Conservation (phyloP, 2,797 vertebrate species). For the Nannoperca obscura region DNA sequence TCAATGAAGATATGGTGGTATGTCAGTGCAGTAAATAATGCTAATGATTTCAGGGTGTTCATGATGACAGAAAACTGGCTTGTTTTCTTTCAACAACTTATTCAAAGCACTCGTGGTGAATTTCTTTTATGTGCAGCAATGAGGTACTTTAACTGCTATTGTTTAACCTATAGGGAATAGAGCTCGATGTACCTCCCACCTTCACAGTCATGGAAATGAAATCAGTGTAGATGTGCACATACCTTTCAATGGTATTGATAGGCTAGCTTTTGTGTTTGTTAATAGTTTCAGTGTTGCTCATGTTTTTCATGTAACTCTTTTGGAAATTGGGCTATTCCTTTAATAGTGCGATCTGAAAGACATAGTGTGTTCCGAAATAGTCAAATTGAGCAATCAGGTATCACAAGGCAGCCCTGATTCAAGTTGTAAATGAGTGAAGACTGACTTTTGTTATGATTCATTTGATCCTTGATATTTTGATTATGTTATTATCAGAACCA, state of each 20-base stretch:
- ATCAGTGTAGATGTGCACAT: slow-evolving; percentile 47
- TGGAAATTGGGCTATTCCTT: slow-evolving; percentile 61
- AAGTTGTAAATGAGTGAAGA: slow-evolving; percentile 43
- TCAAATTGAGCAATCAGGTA: slow-evolving; percentile 38
- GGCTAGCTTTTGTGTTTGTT: slow-evolving; percentile 64
- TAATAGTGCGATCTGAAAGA: slow-evolving; percentile 29
- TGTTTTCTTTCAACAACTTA: slow-evolving; percentile 77
- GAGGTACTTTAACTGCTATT: slow-evolving; percentile 74
- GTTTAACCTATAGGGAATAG: slow-evolving; percentile 82
- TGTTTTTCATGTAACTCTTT: slow-evolving; percentile 55
- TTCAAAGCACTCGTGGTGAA: slow-evolving; percentile 70
- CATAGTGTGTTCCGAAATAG: slow-evolving; percentile 44
- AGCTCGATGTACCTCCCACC: slow-evolving; percentile 66
- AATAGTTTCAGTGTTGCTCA: slow-evolving; percentile 47
- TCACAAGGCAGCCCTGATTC: slow-evolving; percentile 30
- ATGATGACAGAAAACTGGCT: slow-evolving; percentile 79
- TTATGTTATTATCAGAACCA: slow-evolving; percentile 46
- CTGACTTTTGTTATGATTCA: slow-evolving; percentile 41
- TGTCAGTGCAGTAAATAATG: slow-evolving; percentile 80
- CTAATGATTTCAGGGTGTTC: slow-evolving; percentile 78
- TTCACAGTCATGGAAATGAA: slow-evolving; percentile 72
- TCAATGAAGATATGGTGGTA: slow-evolving; percentile 60
- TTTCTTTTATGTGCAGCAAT: slow-evolving; percentile 78
- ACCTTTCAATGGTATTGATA: slow-evolving; percentile 71
- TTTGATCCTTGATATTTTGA: slow-evolving; percentile 50